Evolutionary conservation across 2,888 invertebrate species (phyloP).

Genomic region (Eupithecia vulgata): DNA sequence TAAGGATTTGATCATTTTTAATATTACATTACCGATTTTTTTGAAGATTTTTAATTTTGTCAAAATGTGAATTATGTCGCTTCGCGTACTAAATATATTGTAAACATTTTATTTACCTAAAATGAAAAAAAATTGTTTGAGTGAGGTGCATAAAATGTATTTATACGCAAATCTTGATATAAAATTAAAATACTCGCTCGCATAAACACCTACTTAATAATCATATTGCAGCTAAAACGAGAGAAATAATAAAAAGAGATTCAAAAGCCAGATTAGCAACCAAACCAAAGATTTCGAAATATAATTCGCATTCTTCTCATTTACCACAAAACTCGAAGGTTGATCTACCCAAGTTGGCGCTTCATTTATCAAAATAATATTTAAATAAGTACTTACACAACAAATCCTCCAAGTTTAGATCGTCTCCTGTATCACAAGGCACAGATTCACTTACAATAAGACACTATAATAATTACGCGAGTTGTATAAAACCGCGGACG

Average conservation of each 20-base stretch:
- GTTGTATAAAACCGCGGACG: conserved; percentile 20
- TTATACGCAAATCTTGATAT: background rate
- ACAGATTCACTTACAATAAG: conserved; percentile 39
- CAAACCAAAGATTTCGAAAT: conserved; percentile 9
- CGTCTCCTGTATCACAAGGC: conserved; percentile 51
- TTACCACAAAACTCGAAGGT: conserved; percentile 34
- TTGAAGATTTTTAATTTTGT: background rate
- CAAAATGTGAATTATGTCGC: background rate
- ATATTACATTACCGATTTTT: too few species aligned
- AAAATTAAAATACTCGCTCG: background rate
- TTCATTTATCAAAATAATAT: background rate
- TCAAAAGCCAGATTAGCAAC: background rate
- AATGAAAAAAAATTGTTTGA: background rate
- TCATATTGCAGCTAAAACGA: background rate
- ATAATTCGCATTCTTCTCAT: conserved; percentile 11
- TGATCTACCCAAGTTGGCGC: background rate
- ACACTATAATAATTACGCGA: conserved; percentile 32
- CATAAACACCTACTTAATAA: background rate
- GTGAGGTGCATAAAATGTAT: background rate
- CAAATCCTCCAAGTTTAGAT: conserved; percentile 43
- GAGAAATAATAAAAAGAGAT: background rate
- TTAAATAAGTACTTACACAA: conserved; percentile 51
- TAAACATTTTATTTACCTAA: background rate
- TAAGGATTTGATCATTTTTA: too few species aligned
- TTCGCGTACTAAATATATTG: background rate